Percentiles rank a stretch among this genome's conserved stretches.
These are phyloP conservation scores for Melanotaenia maccullochi DNA, from an alignment of 2,797 vertebrate species.

Conservation along the genomic window DNA sequence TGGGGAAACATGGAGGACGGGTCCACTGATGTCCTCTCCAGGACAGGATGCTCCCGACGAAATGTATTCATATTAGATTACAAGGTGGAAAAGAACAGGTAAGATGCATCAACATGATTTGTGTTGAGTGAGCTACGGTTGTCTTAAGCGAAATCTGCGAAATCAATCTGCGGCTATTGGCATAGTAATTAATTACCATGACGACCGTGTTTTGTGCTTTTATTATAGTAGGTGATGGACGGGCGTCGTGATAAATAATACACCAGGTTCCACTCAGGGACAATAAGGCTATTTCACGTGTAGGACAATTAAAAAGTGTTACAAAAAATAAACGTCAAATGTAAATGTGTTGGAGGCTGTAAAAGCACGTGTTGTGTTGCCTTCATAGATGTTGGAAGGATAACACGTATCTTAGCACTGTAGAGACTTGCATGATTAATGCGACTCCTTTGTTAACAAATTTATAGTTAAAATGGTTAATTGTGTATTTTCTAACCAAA, in stretches of 20 bases:
- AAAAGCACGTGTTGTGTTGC: background rate
- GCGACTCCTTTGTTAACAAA: background rate
- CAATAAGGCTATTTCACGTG: background rate
- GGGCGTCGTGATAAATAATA: background rate
- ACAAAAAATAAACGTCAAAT: background rate
- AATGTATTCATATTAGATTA: background rate
- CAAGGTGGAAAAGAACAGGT: constrained; percentile 14
- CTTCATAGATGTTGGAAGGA: background rate
- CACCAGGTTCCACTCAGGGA: background rate
- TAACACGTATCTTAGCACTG: background rate
- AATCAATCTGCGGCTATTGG: constrained; percentile 16
- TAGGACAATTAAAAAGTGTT: too few relatives aligned
- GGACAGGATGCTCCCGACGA: background rate
- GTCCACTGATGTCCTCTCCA: background rate
- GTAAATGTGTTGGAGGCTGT: background rate
- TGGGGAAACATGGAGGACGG: constrained; percentile 22
- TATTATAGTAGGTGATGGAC: background rate
- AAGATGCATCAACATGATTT: background rate
- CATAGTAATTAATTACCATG: constrained; percentile 34
- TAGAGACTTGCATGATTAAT: too few relatives aligned
- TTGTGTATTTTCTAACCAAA: background rate
- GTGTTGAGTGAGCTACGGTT: background rate
- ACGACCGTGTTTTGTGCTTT: background rate
- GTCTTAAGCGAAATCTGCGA: background rate
- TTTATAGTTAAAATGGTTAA: background rate